Percentiles rank a stretch among this genome's conserved stretches.
These are phyloP conservation scores for Drosophila kurseongensis DNA, from an alignment of 1,140 invertebrate species.

Conservation along the genomic window DNA sequence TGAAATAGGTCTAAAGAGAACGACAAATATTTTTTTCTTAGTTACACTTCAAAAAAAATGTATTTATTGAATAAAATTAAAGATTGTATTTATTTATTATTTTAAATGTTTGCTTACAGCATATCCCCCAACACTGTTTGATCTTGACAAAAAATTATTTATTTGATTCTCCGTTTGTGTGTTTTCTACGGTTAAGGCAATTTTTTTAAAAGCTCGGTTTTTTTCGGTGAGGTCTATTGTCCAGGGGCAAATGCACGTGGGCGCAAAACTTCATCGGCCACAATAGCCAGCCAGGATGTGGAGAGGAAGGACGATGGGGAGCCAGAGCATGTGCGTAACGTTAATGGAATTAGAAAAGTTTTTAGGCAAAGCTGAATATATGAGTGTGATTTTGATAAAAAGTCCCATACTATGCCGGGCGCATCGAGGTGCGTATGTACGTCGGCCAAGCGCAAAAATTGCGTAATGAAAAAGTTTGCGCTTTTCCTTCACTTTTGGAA, in stretches of 20 bases:
- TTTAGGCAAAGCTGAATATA: conserved; percentile 71
- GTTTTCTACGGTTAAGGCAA: no score
- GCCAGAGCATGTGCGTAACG: conserved; percentile 73
- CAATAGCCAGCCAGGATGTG: conserved; percentile 14
- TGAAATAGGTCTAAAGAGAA: no score
- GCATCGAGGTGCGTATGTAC: conserved; percentile 39
- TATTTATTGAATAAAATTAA: no score
- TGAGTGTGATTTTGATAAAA: conserved; percentile 72
- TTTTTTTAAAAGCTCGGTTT: background rate
- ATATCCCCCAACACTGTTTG: no score
- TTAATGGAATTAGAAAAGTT: conserved; percentile 83
- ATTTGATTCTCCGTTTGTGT: no score
- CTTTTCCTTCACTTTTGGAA: conserved; percentile 3
- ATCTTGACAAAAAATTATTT: no score
- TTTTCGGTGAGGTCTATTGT: conserved; percentile 8
- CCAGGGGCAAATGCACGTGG: conserved; percentile 36
- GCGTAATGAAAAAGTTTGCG: conserved; percentile 78
- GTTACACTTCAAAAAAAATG: no score
- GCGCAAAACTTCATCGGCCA: conserved; percentile 43
- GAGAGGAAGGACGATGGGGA: conserved; percentile 30
- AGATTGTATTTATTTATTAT: no score
- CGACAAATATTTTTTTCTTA: no score
- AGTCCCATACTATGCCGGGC: conserved; percentile 29
- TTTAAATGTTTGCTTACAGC: no score
- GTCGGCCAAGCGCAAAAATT: conserved; percentile 62